Evolutionary conservation across 2,888 invertebrate species (phyloP).

Genomic region (Phragmatobia fuliginosa): DNA sequence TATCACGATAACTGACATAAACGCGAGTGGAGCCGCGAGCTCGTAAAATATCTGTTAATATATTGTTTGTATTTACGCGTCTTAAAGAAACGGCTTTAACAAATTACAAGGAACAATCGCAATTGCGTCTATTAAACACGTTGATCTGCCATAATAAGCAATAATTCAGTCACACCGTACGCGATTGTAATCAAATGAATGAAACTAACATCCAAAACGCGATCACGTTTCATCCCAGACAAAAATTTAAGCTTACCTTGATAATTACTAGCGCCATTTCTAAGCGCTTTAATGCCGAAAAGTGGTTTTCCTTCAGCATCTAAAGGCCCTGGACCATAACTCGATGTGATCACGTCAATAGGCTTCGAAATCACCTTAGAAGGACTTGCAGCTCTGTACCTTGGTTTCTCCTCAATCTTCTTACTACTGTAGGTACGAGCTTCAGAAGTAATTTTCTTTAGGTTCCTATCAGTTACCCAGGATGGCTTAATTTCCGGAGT

Average conservation of each 20-base stretch:
- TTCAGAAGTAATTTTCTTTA: constrained; percentile 84
- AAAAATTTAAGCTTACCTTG: constrained; percentile 82
- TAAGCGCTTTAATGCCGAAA: constrained; percentile 92
- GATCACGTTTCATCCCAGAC: no score
- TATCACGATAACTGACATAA: no score
- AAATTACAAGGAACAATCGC: no score
- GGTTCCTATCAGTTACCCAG: constrained; percentile 87
- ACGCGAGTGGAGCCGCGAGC: no score
- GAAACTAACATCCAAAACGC: no score
- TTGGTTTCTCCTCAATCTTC: constrained; percentile 78
- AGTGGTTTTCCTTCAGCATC: constrained; percentile 93
- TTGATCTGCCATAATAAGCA: no score
- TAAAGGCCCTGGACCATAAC: constrained; percentile 93
- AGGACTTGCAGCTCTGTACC: constrained; percentile 74
- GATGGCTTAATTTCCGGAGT: constrained; percentile 86
- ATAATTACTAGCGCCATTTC: constrained; percentile 87
- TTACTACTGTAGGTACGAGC: constrained; percentile 72
- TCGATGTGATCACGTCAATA: constrained; percentile 91
- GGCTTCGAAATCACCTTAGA: constrained; percentile 77
- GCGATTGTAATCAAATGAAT: no score
- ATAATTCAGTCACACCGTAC: no score
- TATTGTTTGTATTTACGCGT: no score
- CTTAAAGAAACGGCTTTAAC: no score
- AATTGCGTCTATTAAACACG: no score
- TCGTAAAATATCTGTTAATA: no score